Conservation (phyloP, 53 echinoderm and acorn worm species). For the Temnopleurus reevesii region DNA sequence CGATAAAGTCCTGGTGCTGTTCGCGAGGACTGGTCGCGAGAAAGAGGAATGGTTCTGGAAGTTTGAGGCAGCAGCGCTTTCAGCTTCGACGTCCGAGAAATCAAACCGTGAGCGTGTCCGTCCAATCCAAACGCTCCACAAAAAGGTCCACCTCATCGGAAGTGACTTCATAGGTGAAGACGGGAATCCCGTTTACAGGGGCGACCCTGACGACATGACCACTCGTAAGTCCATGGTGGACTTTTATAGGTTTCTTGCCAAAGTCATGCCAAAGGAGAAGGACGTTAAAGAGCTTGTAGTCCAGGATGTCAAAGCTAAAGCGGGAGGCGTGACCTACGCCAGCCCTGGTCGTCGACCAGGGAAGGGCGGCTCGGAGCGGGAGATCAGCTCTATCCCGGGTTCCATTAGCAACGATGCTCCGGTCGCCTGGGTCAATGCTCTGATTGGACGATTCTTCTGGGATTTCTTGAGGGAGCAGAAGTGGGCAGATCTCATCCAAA, state of each 20-base stretch:
- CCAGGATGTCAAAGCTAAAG: conserved; percentile 74
- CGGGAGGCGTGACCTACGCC: conserved; percentile 90
- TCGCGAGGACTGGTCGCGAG: conserved; percentile 91
- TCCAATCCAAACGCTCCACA: conserved; percentile 86
- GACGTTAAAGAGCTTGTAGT: conserved; percentile 66
- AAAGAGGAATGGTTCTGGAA: conserved; percentile 99
- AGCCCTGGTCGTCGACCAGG: conserved; percentile 66
- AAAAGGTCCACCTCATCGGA: conserved; percentile 72
- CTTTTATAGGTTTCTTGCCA: conserved; percentile 88
- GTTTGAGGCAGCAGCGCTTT: conserved; percentile 69
- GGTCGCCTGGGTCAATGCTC: conserved; percentile 87
- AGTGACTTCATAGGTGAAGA: conserved; percentile 70
- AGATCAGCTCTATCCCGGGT: conserved; percentile 11
- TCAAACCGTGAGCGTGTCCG: conserved; percentile 56
- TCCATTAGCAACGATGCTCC: conserved; percentile 64
- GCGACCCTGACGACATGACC: conserved; percentile 67
- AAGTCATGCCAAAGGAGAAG: conserved; percentile 91
- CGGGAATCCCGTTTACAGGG: conserved; percentile 63
- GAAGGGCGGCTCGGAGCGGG: conserved; percentile 35
- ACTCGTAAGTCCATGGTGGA: conserved; percentile 81
- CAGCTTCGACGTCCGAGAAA: conserved; percentile 51
- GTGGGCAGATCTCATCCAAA: conserved; percentile 79
- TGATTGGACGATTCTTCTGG: conserved; percentile 91
- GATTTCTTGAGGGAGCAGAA: conserved; percentile 88
- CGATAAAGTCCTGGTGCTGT: conserved; percentile 73